Conservation (phyloP, 2,113 vertebrate species). For the Ceuthmochares aereus region DNA sequence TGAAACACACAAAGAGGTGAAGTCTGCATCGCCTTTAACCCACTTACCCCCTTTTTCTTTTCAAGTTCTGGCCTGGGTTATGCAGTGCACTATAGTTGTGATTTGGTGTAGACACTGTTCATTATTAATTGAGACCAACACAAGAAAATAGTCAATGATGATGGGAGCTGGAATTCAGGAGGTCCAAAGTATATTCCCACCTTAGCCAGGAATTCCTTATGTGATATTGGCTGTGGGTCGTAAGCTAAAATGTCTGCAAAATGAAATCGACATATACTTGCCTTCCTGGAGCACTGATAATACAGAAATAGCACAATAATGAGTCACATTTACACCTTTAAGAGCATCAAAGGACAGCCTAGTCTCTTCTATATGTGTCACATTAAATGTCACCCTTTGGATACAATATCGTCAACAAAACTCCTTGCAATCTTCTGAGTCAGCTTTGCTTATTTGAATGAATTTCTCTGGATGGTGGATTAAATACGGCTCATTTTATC, state of each 20-base stretch:
- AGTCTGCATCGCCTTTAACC: neutral
- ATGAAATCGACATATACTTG: neutral
- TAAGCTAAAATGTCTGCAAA: neutral
- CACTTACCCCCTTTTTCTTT: neutral
- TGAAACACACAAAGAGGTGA: neutral
- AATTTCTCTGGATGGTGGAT: neutral
- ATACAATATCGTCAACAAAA: neutral
- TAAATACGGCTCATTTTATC: neutral
- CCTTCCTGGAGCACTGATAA: neutral
- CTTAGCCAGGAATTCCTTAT: neutral
- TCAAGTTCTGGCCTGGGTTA: neutral
- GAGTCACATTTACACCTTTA: neutral
- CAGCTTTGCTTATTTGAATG: neutral
- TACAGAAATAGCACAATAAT: neutral
- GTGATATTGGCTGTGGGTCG: neutral
- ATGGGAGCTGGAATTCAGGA: neutral
- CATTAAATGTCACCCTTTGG: neutral
- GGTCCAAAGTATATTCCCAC: neutral
- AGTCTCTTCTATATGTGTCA: neutral
- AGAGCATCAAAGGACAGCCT: neutral
- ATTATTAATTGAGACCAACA: neutral
- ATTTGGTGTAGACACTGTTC: neutral
- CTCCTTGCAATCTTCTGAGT: neutral
- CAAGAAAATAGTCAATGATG: neutral
- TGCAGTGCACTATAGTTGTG: accelerated